Base-by-base conservation (phyloP, 1,140 invertebrate genomes). In the Eupeodes corollae region DNA sequence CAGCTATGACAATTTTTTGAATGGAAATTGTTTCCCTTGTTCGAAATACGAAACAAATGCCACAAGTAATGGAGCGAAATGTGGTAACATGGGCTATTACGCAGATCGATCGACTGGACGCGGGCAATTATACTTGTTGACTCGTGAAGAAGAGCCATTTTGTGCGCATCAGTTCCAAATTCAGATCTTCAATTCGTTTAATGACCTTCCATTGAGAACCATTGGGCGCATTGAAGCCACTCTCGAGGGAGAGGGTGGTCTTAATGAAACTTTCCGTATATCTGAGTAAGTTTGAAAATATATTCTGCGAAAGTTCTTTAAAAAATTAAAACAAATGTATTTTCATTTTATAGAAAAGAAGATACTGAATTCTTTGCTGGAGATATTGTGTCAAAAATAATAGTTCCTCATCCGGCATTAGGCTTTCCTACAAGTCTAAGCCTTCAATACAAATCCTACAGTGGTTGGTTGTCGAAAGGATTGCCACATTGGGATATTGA, bases 31-130 rank as follows among this genome's bases (percentile, higher is more conserved):
- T 53, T 78, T 78, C 48, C 75, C 75, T 3, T 78, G 76, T 50
- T 70, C 61, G 15, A 60, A 64, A 51, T 59, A 63, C n/a, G 63
- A 64, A 26, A 58, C 62, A 52, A 57, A 64, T 16, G 39, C 63
- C 26, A 57, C 54, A 21, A 61, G 72, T n/a, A 63, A 75, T 5
- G 69, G 73, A 13, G 64, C 73, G 6, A 68, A 75, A 2, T 95
- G 91, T 63, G 87, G 87, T 12, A 85, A 88, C 59, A 95, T 97
- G 91, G 92, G 92, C 1, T 95, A 91, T 70, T 91, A 92, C 65
- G 88, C 91, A 3, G 84, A 93, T 65, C 70, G 79, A 8, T 85
- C 85, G 0, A 75, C 78, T 3, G 88, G 84, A 0, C 71, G 88
- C 15, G 89, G 90, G 0, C 81, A 86, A 50, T 73, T 92, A 1